A percentile compares a stretch with the other conserved stretches of the same genome.
Evolutionary conservation across 2,113 vertebrate species (phyloP).

Genomic region (Baryphthengus martii): DNA sequence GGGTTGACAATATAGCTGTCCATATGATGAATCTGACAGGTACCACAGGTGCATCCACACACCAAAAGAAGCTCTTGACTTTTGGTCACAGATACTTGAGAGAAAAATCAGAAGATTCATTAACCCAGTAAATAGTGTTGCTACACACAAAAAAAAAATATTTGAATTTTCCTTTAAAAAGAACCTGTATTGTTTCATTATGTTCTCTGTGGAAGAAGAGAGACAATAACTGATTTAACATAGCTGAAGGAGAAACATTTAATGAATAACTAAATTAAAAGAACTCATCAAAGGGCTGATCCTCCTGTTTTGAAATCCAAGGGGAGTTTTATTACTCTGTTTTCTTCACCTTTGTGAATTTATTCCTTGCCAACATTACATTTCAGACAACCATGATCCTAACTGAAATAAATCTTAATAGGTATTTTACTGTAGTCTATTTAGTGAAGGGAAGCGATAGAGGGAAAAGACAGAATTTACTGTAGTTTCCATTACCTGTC

Average conservation of each 20-base stretch:
- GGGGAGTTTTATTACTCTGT: neutral
- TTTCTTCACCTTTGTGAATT: neutral
- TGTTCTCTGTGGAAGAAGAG: neutral
- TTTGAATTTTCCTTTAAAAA: neutral
- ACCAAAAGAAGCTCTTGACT: neutral
- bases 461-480: rapidly evolving
- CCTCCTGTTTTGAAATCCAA: neutral
- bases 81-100: neutral
- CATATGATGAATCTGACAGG: neutral
- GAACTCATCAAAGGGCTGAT: neutral
- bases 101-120: neutral
- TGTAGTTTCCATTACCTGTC: neutral
- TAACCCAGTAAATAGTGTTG: neutral
- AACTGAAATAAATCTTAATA: neutral
- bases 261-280: neutral
- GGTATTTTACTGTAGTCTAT: neutral
- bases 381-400: neutral
- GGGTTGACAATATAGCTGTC: neutral
- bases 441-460: neutral
- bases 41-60: neutral
- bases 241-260: neutral
- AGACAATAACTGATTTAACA: neutral
- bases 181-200: neutral
- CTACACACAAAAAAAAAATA: neutral
- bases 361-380: neutral